Conservation (phyloP, 2,113 vertebrate genomes). For the Mus musculus region GRCm39 chr4:153596501-153597000, state of each 20-base stretch:
- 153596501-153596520: accelerated
- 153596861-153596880: background rate
- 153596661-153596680: background rate
- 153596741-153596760: accelerated
- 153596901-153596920: background rate
- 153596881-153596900: accelerated
- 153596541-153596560: accelerated
- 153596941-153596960: too few species aligned
- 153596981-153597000: accelerated
- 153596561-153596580: background rate
- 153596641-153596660: background rate
- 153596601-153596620: too few species aligned
- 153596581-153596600: background rate
- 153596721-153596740: accelerated
- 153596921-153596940: too few species aligned
- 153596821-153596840: background rate
- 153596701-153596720: too few species aligned
- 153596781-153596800: accelerated
- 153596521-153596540: too few species aligned
- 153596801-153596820: accelerated
- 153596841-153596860: background rate
- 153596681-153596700: background rate
- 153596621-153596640: accelerated
- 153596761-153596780: background rate
- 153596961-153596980: too few species aligned